Conservation (phyloP, 2,113 vertebrate species). For the Corythornis vintsioides region DNA sequence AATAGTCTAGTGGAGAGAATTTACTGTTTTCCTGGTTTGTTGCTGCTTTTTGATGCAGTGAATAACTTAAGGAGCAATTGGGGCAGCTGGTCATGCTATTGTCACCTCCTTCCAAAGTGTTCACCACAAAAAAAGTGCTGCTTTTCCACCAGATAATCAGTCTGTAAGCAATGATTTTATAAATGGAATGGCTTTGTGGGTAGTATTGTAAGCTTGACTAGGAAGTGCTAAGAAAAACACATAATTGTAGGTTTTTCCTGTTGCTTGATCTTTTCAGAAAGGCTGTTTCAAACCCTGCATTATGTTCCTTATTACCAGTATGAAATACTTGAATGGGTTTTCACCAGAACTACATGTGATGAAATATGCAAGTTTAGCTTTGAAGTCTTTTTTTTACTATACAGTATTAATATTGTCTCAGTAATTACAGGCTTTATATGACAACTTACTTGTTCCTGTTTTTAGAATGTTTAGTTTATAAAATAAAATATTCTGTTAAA, state of each 20-base stretch:
- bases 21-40: background rate
- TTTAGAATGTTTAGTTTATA: background rate
- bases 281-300: background rate
- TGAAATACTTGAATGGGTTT: background rate
- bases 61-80: background rate
- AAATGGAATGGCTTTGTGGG: background rate
- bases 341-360: background rate
- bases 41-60: background rate
- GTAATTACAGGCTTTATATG: background rate
- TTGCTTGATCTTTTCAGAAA: background rate
- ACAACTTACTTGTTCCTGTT: background rate
- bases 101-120: background rate
- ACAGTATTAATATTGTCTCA: background rate
- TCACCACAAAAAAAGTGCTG: background rate
- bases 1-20: background rate
- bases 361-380: background rate
- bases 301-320: background rate
- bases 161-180: background rate
- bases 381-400: background rate
- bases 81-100: accelerated
- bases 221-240: background rate
- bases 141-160: background rate
- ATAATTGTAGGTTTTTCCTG: background rate
- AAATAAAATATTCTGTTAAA: background rate
- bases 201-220: background rate